Conservation (phyloP, 1,140 invertebrate genomes). For the Thalassaphorura encarpata region DNA sequence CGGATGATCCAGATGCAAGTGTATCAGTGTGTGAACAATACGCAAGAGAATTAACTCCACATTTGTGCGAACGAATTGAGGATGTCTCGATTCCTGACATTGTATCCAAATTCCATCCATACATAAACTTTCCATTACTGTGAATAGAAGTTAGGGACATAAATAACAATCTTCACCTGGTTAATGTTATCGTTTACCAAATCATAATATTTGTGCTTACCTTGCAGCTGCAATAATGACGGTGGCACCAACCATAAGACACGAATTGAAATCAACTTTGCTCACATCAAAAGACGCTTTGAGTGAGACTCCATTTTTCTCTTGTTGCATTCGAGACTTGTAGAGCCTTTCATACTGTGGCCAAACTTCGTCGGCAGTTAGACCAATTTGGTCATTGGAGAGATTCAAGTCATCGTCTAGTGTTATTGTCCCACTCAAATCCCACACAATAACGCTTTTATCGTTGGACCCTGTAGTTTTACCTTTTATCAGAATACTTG, state of each 20-base stretch:
- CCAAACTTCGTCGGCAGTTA: constrained; percentile 28
- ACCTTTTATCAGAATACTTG: neutral
- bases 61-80: constrained; percentile 49
- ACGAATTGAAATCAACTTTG: constrained; percentile 33
- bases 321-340: constrained; percentile 30
- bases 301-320: constrained; percentile 20
- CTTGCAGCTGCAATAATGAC: constrained; percentile 27
- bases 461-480: constrained; percentile 55
- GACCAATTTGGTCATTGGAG: constrained; percentile 11
- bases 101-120: constrained; percentile 25
- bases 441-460: constrained; percentile 55
- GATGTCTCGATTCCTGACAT: constrained; percentile 41
- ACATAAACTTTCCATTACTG: constrained; percentile 31
- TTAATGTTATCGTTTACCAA: no score
- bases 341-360: constrained; percentile 32
- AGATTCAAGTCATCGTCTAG: constrained; percentile 18
- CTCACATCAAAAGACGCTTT: constrained; percentile 16
- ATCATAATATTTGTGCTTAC: no score
- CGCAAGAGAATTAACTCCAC: constrained; percentile 51
- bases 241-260: constrained; percentile 22
- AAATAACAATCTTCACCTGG: constrained; percentile 25
- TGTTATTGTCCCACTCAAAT: constrained; percentile 36
- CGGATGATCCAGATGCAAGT: constrained; percentile 59
- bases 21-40: constrained; percentile 55
- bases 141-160: constrained; percentile 26